Evolutionary conservation across 2,888 invertebrate genomes (phyloP), one percentile per base, ranked within the genome.

Genomic region (Yponomeuta malinellus): DNA sequence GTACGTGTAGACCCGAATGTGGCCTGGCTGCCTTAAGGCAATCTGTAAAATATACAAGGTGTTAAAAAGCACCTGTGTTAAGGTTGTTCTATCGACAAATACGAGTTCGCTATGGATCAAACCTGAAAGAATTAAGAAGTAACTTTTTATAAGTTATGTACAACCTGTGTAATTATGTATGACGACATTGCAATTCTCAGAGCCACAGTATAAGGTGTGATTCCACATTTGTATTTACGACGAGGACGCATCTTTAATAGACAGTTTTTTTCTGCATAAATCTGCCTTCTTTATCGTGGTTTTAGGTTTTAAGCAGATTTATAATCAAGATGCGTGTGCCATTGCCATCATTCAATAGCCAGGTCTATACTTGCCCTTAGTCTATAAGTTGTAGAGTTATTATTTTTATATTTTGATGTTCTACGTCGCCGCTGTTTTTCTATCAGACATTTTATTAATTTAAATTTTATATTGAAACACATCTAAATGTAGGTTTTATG

Each of bases 351-450:
- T 64, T 23, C 29, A 5, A 15, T 33, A 66, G 66, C 31, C 66
- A 66, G 66, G 31, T 66, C 66, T 66, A 31, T 66, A 59, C 37
- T 23, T 31, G 33, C 66, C 37, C 31, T 10, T 66, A 66, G 33
- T 33, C 31, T 15, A 10, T 66, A 48, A 48, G 48, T n/a, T 48
- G 4, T 68, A 68, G 48, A 73, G 74, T 75, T 75, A 76, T 78
- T 79, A 68, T 68, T 48, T 48, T 81, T 79, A 68, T 68, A 48
- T 68, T 68, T 68, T 72, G 72, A 76, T 74, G 80, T 80, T 83
- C 79, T 74, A 76, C 78, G 77, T 79, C 77, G 73, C 79, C 78
- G 74, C 73, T 76, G 79, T 81, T 83, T 80, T 79, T 48, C 75
- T 78, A 79, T 82, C 79, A 68, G 75, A 83, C 79, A 78, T 80